Evolutionary conservation across 53 echinoderm and acorn worm genomes (phyloP), one percentile per base, ranked within the genome.

Genomic region (Mesocentrotus franciscanus): DNA sequence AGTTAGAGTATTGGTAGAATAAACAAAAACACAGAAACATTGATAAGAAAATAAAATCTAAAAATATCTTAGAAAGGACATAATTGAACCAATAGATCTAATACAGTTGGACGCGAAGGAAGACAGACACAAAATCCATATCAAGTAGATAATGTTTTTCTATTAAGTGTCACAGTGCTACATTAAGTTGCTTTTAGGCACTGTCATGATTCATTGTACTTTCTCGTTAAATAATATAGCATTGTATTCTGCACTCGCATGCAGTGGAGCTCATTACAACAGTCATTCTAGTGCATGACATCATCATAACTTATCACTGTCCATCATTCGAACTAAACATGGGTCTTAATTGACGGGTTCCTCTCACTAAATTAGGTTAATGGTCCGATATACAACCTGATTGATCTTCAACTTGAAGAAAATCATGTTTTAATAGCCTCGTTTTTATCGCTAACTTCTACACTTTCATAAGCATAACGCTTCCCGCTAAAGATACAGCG

Each of bases 351-450:
- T 90, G 91, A 90, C 85, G 34, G 62, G 61, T 62, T 90, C 91
- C 91, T 64, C 9, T 66, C 7, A 1, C 10, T 12, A 34, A 90
- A 90, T 85, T 32, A 64, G 91, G 91, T 33, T 90, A 90, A 90
- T 90, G 91, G 91, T 66, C 91, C 7, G 10, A 60, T 62, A 9
- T 58, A 29, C 91, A 90, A 29, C 66, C 33, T 64, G 22, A 90
- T 90, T 62, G 91, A 35, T 90, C 36, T 61, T 56, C 85, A 13
- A 12, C 6, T 18, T 11, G 58, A 57, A 57, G 57, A 57, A 34
- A 57, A 85, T 85, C 85, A 85, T 85, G 85, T 85, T 85, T 85
- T 85, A 85, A 85, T 85, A 57, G 85, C 58, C 85, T 42, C 85
- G 24, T 57, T 85, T 85, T 57, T 26, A 85, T 85, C 57, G 57